Conservation (phyloP, 2,888 invertebrate genomes). For the Lumbricus terrestris region DNA sequence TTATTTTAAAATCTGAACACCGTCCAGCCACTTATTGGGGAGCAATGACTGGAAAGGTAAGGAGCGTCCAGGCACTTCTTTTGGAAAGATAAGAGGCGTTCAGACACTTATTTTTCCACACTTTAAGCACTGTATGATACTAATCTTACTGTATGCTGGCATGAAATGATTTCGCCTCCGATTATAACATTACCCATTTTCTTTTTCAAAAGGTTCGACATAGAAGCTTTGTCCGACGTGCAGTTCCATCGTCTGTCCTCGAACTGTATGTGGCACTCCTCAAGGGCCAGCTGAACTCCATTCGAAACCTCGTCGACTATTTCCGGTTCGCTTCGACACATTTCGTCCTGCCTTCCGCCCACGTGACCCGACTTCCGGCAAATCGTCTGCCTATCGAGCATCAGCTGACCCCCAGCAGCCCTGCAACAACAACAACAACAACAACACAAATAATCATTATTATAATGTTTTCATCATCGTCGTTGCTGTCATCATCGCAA, state of each 20-base stretch:
- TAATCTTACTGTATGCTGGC: not conserved
- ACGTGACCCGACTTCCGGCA: conserved; percentile 15
- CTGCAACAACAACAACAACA: not conserved
- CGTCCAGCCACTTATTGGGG: no score
- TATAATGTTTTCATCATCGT: not conserved
- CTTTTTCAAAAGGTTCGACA: conserved; percentile 17
- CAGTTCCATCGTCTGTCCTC: conserved; percentile 20
- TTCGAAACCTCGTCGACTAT: conserved; percentile 16
- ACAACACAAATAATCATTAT: not conserved
- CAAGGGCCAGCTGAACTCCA: conserved; percentile 16
- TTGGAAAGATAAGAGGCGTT: no score
- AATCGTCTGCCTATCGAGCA: conserved; percentile 5
- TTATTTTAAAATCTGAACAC: no score
- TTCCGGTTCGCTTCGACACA: conserved; percentile 15
- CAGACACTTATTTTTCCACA: no score
- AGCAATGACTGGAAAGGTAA: no score
- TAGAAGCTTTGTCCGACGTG: conserved; percentile 3
- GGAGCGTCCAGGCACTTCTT: no score
- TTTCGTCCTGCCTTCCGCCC: conserved; percentile 4
- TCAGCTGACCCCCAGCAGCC: conserved; percentile 20
- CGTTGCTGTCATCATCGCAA: not conserved
- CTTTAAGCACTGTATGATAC: no score
- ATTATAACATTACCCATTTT: not conserved
- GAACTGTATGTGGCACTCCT: conserved; percentile 21
- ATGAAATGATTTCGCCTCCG: not conserved